Base-by-base conservation (phyloP, 2,797 vertebrate genomes). In the Acestrorhynchus altus region DNA sequence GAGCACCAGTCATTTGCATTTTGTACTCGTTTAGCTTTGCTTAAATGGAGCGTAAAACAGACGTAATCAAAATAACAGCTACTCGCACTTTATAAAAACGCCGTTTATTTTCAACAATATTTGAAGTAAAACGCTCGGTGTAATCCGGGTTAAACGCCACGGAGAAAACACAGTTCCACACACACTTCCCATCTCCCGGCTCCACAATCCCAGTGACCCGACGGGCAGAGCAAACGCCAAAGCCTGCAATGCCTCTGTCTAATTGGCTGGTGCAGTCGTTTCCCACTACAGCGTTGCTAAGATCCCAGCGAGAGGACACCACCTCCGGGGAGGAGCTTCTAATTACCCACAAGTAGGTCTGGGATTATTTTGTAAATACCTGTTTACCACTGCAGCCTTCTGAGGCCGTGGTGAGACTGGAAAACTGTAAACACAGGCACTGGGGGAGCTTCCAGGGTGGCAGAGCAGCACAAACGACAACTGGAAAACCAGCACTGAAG, bases 351-450 rank as follows among this genome's bases (percentile, higher is more conserved):
- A 79, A 91, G 89, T 79, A 89, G 88, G 87, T 83, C 79, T 86
- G 92, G 93, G 93, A 94, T 93, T 93, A 92, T 93, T 94, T 92
- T 91, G 92, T 92, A 94, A 94, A 93, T 94, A 93, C 90, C 89
- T 91, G 91, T 91, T 92, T 91, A 92, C 88, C 87, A 87, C 89
- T 52, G 63, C 51, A 81, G 78, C 76, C 88, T 88, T 88, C 77
- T 76, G 86, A 82, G 77, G 68, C 73, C n/a, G 56, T 31, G 51
- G 74, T 60, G 35, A 64, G 42, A 54, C 51, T 42, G 20, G 72
- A 63, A 71, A 64, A 71, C 24, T 72, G 74, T 81, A 84, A 86
- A 84, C 84, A 84, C 52, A 56, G 40, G 66, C 78, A 81, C 57
- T 72, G 59, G 47, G 83, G 76, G 39, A 76, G 52, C 54, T 57